These are phyloP conservation scores for Misgurnus mizolepis DNA, from an alignment of 2,113 vertebrate species.

Conservation along the genomic window DNA sequence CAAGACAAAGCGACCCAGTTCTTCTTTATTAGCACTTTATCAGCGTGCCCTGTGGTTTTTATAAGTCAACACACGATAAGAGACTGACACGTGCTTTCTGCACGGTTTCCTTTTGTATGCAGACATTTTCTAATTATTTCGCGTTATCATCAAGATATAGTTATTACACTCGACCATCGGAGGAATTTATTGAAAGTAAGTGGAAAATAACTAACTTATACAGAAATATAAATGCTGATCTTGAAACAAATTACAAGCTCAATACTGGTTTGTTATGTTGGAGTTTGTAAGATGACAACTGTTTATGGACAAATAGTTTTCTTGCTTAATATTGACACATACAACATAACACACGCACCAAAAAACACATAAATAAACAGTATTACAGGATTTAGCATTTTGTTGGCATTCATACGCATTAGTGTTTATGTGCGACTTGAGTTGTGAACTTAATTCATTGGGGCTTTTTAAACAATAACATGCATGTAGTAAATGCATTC, in stretches of 20 bases:
- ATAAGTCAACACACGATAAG: not conserved
- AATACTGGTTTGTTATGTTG: too few species aligned
- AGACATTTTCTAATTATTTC: not conserved
- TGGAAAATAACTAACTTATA: not conserved
- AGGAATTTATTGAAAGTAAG: conserved; percentile 17
- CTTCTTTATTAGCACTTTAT: not conserved
- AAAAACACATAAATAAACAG: too few species aligned
- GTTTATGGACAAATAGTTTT: not conserved
- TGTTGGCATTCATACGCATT: not conserved
- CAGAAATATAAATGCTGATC: not conserved
- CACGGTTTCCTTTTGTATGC: not conserved
- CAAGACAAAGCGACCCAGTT: not conserved
- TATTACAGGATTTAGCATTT: not conserved
- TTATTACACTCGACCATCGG: not conserved
- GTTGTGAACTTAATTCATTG: too few species aligned
- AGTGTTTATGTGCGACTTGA: too few species aligned
- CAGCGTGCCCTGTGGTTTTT: not conserved
- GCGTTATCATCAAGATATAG: not conserved
- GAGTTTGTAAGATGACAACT: too few species aligned
- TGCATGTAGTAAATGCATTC: not conserved
- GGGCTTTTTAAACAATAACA: not conserved
- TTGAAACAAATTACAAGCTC: not conserved
- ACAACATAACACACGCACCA: too few species aligned
- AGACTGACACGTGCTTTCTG: not conserved
- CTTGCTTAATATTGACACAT: too few species aligned